phyloP scores from a whole-genome alignment of 2,888 invertebrate genomes.

The Crossocerus cetratus region DNA sequence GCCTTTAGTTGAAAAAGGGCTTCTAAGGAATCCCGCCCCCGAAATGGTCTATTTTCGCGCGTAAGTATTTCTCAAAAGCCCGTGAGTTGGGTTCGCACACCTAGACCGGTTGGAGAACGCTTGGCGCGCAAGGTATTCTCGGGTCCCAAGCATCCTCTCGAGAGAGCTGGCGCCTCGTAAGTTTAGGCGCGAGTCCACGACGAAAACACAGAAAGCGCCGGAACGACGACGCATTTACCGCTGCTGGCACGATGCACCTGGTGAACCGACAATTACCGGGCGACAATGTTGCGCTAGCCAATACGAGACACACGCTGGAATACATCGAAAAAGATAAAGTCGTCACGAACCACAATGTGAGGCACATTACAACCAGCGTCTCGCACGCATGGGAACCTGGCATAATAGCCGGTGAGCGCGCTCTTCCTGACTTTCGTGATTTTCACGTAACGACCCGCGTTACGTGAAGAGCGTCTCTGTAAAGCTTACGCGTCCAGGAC shows the following conservation, averaged over 20 bases:
- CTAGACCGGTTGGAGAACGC: too few species aligned
- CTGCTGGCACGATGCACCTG: neutral
- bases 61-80: too few species aligned
- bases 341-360: neutral
- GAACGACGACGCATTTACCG: neutral
- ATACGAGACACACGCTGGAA: neutral
- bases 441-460: neutral
- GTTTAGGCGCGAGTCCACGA: neutral
- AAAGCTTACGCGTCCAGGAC: too few species aligned
- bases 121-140: too few species aligned
- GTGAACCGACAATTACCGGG: neutral
- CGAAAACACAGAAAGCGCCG: neutral
- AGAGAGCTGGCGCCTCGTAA: too few species aligned
- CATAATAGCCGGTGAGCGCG: neutral
- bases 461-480: neutral
- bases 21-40: too few species aligned
- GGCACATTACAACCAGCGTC: neutral
- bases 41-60: too few species aligned
- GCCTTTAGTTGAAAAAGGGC: too few species aligned
- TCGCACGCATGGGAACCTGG: neutral
- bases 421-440: neutral
- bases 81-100: too few species aligned
- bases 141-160: too few species aligned
- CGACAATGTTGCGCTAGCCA: neutral
- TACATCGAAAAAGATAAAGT: slow-evolving; percentile 1